A percentile compares a stretch with the other conserved stretches of the same genome.
phyloP scores from a whole-genome alignment of 2,113 vertebrate species.

The Cavia aperea region DNA sequence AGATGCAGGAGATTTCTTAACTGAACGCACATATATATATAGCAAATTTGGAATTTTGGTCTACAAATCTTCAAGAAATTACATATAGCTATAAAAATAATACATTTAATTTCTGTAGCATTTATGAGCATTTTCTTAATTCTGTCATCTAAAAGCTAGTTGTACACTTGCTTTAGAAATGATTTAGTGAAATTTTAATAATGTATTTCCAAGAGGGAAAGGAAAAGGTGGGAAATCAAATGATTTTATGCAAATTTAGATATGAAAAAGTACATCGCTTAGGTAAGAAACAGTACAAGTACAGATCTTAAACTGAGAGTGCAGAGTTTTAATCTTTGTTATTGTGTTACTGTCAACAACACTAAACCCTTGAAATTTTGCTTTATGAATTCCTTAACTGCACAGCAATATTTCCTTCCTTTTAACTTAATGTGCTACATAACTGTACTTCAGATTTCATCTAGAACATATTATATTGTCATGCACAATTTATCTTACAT shows the following conservation, averaged over 20 bases:
- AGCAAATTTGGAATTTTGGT: background rate
- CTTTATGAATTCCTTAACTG: background rate
- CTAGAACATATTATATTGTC: background rate
- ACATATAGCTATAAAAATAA: background rate
- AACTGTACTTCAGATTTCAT: background rate
- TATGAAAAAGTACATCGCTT: background rate
- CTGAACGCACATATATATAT: background rate
- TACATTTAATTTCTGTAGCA: background rate
- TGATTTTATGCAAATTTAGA: background rate
- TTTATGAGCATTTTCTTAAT: conserved; percentile 12
- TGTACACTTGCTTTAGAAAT: background rate
- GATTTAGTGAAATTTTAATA: background rate
- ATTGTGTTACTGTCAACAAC: background rate
- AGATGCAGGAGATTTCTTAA: conserved; percentile 30
- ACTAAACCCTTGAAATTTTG: background rate
- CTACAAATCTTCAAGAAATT: background rate
- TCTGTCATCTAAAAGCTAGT: background rate
- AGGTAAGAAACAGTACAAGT: background rate
- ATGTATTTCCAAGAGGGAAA: background rate
- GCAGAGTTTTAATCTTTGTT: background rate
- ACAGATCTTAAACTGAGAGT: background rate
- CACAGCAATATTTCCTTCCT: background rate
- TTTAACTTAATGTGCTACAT: background rate
- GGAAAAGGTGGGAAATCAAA: background rate
- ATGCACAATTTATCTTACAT: background rate